Percentiles rank a stretch among this genome's conserved stretches.
Conservation (phyloP, 1,140 invertebrate genomes). For the Campoletis sonorensis region DNA sequence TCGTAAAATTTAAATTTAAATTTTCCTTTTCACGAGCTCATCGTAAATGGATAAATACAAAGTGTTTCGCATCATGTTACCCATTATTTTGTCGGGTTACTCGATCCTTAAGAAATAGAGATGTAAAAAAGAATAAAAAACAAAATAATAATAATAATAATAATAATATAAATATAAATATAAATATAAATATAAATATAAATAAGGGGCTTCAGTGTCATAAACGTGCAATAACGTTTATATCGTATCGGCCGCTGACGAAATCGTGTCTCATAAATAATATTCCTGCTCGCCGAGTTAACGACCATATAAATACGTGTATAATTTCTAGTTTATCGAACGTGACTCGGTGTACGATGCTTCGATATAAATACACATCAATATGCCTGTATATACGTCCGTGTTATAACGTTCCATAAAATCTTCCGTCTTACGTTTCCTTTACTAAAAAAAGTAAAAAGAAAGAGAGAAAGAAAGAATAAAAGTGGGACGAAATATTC, state of each 20-base stretch:
- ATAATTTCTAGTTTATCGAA: constrained; percentile 44
- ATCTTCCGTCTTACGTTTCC: not conserved
- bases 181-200: not conserved
- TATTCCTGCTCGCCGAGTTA: constrained; percentile 37
- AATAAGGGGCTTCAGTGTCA: not conserved
- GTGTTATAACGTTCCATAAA: not conserved
- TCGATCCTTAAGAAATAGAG: not conserved
- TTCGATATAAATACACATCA: not conserved
- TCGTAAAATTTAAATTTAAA: no score
- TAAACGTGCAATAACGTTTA: constrained; percentile 7
- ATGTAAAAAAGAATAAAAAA: no score
- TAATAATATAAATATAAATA: no score
- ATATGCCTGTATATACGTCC: not conserved
- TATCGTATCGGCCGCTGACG: constrained; percentile 22
- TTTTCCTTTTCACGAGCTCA: not conserved
- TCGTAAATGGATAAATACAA: not conserved
- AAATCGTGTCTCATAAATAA: constrained; percentile 42
- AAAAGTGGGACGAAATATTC: no score
- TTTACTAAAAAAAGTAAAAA: no score
- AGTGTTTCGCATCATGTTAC: constrained; percentile 11
- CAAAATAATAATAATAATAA: no score
- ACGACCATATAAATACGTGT: constrained; percentile 39
- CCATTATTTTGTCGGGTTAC: constrained; percentile 20
- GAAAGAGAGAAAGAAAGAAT: no score
- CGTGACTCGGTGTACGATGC: constrained; percentile 3